Base-by-base conservation (phyloP, 2,888 invertebrate species). In the Mythimna impura region DNA sequence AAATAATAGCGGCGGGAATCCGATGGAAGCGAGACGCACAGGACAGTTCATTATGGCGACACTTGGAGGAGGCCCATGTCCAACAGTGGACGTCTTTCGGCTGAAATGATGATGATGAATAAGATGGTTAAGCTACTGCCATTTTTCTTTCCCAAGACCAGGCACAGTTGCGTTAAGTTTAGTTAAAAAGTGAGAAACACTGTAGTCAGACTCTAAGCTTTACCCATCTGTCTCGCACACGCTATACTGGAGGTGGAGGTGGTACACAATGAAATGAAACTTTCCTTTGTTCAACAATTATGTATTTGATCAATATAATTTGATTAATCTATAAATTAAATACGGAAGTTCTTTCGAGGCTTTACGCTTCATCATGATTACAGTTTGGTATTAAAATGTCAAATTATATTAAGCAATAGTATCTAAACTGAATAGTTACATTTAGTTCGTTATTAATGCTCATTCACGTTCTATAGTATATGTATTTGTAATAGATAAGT, bases 291-390 rank as follows among this genome's bases (percentile, higher is more conserved):
- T 71, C 43, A 71, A 68, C 63, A 77, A 67, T 82, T 81, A 47
- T 47, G 17, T 47, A 78, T 74, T 78, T 81, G 79, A 82, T 81
- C 70, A 81, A 71, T 69, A 77, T 58, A 60, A 34, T 73, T 81
- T 76, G 43, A 81, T 63, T 58, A 73, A 60, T 74, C 62, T 65
- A 71, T 58, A 40, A 58, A 71, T 71, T 47, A 71, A 70, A 78
- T 60, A 78, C 57, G 30, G 61, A 68, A 70, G 54, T 78, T 52
- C n/a, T 30, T 25, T 22, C 25, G 36, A 66, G 66, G 43, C 12
- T 57, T 57, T 36, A 61, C 55, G 58, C 50, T 70, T 66, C 20
- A 54, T 54, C 36, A 68, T 76, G 34, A 81, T 71, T 58, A 50
- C 47, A 73, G 36, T 62, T 78, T 73, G 47, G 47, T 50, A 66